Conservation (phyloP, 2,888 invertebrate species). For the Pachycephus smyrnensis region DNA sequence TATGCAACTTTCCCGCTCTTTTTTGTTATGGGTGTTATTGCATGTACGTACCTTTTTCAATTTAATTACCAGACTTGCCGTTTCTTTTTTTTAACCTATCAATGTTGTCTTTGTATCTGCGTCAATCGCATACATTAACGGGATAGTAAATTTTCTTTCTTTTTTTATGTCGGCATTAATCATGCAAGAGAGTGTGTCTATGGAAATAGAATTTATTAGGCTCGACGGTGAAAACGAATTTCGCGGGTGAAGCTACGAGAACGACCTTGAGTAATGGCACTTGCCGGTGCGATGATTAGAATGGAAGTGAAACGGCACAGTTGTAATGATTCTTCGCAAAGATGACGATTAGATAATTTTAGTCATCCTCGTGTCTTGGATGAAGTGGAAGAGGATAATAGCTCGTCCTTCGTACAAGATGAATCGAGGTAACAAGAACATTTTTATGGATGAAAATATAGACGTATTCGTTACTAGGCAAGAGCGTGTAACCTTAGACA, state of each 20-base stretch:
- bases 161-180: not conserved
- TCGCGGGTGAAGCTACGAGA: not conserved
- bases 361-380: not conserved
- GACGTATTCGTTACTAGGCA: not conserved
- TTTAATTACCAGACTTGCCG: not conserved
- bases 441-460: not conserved
- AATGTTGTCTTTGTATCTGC: not conserved
- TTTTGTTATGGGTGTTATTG: not conserved
- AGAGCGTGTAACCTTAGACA: not conserved
- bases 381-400: not conserved
- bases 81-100: not conserved
- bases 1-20: not conserved
- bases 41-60: not conserved
- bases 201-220: not conserved
- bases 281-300: not conserved
- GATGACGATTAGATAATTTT: not conserved
- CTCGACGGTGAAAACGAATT: not conserved
- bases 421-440: not conserved
- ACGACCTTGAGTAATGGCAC: not conserved
- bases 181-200: not conserved
- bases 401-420: not conserved
- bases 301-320: not conserved
- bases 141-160: not conserved
- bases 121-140: not conserved
- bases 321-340: not conserved